Conservation (phyloP, 1,140 invertebrate species). For the Drosophila teissieri region DNA sequence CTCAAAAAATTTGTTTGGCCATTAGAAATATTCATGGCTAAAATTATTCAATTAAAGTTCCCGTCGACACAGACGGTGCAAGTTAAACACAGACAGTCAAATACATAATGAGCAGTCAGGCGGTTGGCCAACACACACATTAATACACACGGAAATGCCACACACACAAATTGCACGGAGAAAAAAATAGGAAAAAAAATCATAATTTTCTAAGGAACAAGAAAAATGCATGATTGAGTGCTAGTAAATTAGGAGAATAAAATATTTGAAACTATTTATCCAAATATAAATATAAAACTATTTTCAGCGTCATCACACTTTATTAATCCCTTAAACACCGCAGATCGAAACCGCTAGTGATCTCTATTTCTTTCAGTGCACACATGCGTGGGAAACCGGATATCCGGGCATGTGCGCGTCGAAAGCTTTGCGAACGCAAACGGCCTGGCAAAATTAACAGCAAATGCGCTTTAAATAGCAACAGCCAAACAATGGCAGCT, state of each 20-base stretch:
- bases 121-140: constrained; percentile 28
- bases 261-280: too few species aligned
- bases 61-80: constrained; percentile 36
- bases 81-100: constrained; percentile 68
- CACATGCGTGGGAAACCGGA: constrained; percentile 54
- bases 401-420: constrained; percentile 75
- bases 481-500: constrained; percentile 64
- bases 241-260: too few species aligned
- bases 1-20: constrained; percentile 77
- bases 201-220: too few species aligned
- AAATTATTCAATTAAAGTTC: constrained; percentile 83
- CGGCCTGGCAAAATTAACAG: constrained; percentile 78
- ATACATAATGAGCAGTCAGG: constrained; percentile 74
- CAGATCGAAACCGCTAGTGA: too few species aligned
- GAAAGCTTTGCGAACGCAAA: constrained; percentile 64
- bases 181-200: background rate
- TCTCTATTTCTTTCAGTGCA: constrained; percentile 4
- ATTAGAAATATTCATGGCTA: constrained; percentile 80
- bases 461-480: constrained; percentile 80
- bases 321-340: too few species aligned
- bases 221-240: too few species aligned
- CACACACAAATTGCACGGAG: background rate
- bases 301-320: too few species aligned
- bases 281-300: too few species aligned
- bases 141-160: constrained; percentile 21